These are phyloP conservation scores for Abramis brama DNA, from an alignment of 2,113 vertebrate genomes.

Conservation along the genomic window DNA sequence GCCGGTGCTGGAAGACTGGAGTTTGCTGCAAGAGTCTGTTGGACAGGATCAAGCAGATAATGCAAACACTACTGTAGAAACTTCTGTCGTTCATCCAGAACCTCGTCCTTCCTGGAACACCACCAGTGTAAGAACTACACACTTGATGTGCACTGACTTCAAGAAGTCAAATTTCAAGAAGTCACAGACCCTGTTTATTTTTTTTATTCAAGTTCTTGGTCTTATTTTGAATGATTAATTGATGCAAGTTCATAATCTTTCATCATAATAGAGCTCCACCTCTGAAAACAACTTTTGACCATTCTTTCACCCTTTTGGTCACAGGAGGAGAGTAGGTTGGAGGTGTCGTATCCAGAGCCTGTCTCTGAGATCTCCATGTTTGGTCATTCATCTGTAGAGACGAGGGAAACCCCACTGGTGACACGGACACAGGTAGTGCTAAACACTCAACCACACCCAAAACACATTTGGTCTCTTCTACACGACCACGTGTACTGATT, in stretches of 20 bases:
- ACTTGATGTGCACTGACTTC: background rate
- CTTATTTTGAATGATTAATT: background rate
- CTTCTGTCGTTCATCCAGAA: constrained; percentile 20
- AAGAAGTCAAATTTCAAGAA: background rate
- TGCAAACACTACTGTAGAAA: constrained; percentile 1
- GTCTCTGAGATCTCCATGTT: constrained; percentile 73
- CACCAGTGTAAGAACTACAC: constrained; percentile 52
- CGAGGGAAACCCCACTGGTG: constrained; percentile 40
- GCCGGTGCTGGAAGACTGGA: constrained; percentile 36
- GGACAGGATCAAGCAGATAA: constrained; percentile 30
- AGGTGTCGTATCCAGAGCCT: constrained; percentile 59
- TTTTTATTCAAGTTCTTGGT: background rate
- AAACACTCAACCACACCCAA: background rate
- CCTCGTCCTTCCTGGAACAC: constrained; percentile 5
- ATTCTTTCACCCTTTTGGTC: background rate
- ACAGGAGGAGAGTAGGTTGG: constrained; percentile 62
- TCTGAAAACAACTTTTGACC: too few species aligned
- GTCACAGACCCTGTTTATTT: background rate
- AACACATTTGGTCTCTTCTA: background rate
- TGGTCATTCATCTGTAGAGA: constrained; percentile 60
- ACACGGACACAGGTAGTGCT: constrained; percentile 36
- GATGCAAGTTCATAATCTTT: background rate
- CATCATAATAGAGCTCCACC: background rate
- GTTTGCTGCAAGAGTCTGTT: constrained; percentile 51
- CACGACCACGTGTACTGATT: background rate